Evolutionary conservation across 2,797 vertebrate genomes (phyloP).

Genomic region (Orientallactaga sibirica): DNA sequence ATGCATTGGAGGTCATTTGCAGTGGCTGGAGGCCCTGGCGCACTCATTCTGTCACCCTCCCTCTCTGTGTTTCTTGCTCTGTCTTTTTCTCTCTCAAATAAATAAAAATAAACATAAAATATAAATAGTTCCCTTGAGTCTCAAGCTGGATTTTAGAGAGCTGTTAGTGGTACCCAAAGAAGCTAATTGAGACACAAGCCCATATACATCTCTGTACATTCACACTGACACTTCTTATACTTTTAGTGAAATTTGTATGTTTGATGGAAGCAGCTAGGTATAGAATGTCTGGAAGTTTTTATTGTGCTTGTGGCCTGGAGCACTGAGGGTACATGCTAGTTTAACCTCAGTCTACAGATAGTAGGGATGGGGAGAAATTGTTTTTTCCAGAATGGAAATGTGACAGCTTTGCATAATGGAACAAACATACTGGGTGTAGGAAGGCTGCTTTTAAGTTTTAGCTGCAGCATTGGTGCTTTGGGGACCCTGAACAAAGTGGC

Average conservation of each 20-base stretch:
- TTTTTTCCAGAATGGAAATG: not conserved
- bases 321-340: not conserved
- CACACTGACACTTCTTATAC: not conserved
- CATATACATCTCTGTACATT: not conserved
- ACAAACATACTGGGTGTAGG: not conserved
- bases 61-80: too few relatives aligned
- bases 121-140: not conserved
- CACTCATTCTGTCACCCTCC: too few relatives aligned
- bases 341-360: not conserved
- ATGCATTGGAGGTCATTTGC: too few relatives aligned
- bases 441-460: not conserved
- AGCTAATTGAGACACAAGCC: not conserved
- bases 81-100: too few relatives aligned
- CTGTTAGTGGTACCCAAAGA: not conserved
- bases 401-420: not conserved
- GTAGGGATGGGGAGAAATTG: not conserved
- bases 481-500: not conserved
- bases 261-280: not conserved
- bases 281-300: not conserved
- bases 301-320: not conserved
- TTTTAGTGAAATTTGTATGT: not conserved
- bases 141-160: slow-evolving; percentile 18
- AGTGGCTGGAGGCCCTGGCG: too few relatives aligned
- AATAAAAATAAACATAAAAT: too few relatives aligned
- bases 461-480: not conserved